Evolutionary conservation across 2,113 vertebrate genomes (phyloP).

Genomic region (Dromiciops gliroides): DNA sequence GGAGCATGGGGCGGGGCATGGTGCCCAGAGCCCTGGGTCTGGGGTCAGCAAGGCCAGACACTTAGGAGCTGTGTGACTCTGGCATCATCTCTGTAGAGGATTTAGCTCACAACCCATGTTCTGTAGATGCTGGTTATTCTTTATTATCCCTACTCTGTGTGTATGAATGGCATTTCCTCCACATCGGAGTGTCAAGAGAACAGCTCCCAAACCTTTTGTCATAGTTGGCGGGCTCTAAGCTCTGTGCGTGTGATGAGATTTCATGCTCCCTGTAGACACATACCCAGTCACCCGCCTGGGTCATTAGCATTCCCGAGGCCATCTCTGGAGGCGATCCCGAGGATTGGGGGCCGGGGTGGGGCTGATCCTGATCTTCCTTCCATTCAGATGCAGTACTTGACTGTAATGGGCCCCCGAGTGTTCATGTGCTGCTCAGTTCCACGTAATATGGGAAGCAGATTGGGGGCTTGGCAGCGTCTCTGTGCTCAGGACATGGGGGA

Average conservation of each 20-base stretch:
- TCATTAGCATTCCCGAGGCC: too few relatives aligned
- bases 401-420: background rate
- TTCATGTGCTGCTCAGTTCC: background rate
- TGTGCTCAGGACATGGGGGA: background rate
- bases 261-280: too few relatives aligned
- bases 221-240: background rate
- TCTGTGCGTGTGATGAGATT: background rate
- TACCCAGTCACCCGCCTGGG: too few relatives aligned
- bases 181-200: background rate
- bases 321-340: background rate
- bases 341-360: too few relatives aligned
- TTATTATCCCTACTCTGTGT: too few relatives aligned
- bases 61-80: background rate
- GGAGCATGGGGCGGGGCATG: fast-evolving
- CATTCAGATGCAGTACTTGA: background rate
- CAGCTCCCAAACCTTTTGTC: background rate
- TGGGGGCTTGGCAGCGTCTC: background rate
- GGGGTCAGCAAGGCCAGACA: too few relatives aligned
- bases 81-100: too few relatives aligned
- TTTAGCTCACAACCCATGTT: too few relatives aligned
- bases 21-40: too few relatives aligned
- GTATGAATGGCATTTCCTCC: too few relatives aligned
- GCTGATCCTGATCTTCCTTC: background rate
- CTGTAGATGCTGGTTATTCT: too few relatives aligned
- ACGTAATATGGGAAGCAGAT: background rate